phyloP scores from a whole-genome alignment of 1,140 invertebrate genomes.

The Tetramorium simillimum region DNA sequence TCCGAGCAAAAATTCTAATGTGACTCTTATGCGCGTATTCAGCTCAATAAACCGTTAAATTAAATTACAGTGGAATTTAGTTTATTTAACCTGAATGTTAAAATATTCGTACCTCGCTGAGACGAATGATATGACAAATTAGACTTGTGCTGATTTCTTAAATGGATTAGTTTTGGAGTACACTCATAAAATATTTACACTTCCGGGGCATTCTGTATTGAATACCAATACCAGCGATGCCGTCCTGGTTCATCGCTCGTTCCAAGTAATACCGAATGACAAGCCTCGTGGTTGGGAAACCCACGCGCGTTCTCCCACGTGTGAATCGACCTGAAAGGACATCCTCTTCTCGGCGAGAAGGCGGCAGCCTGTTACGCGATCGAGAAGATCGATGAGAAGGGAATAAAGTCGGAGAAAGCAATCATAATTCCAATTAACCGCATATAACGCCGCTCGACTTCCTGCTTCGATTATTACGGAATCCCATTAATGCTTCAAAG shows the following conservation, averaged over 20 bases:
- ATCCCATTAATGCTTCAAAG: background rate
- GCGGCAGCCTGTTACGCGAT: constrained; percentile 2
- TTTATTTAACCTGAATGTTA: background rate
- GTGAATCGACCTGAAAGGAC: constrained; percentile 17
- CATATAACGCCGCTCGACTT: background rate
- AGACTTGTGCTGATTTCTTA: background rate
- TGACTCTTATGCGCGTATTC: background rate
- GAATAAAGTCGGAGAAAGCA: background rate
- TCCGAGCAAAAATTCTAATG: background rate
- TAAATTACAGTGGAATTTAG: background rate
- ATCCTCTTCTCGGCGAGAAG: constrained; percentile 9
- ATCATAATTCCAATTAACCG: constrained; percentile 28
- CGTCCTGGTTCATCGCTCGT: constrained; percentile 36
- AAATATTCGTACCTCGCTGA: background rate
- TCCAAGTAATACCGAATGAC: constrained; percentile 36
- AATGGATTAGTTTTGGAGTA: background rate
- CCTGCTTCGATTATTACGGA: background rate
- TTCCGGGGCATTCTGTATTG: background rate
- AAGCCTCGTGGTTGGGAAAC: constrained; percentile 33
- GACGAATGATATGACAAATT: background rate
- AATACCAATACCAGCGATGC: background rate
- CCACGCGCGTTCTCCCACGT: constrained; percentile 42
- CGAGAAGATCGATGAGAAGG: background rate
- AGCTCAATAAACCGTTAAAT: background rate
- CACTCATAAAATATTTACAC: background rate